These are phyloP conservation scores for Herpetotheres cachinnans DNA, from an alignment of 2,113 vertebrate species.

Conservation along the genomic window DNA sequence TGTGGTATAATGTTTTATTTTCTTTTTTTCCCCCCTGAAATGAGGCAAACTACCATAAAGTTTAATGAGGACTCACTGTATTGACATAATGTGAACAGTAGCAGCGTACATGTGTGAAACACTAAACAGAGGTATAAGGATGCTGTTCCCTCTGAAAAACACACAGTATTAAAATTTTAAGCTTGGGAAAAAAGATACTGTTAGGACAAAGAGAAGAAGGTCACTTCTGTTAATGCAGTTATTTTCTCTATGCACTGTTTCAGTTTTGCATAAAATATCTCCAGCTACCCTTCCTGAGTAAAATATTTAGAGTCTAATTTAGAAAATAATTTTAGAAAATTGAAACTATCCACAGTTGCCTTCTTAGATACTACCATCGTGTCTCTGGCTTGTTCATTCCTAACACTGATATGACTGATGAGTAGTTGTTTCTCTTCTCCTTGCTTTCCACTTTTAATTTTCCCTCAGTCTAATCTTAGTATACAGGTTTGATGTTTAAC, in stretches of 20 bases:
- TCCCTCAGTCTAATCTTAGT: not conserved
- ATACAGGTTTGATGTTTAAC: not conserved
- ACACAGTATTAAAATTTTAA: not conserved
- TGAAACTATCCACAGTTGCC: not conserved
- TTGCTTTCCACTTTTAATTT: not conserved
- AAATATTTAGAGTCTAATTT: not conserved
- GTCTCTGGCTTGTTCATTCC: not conserved
- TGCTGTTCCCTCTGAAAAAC: not conserved
- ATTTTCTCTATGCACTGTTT: not conserved
- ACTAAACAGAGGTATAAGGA: not conserved
- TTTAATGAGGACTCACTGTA: not conserved
- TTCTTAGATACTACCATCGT: not conserved
- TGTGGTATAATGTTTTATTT: not conserved
- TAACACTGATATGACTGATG: not conserved
- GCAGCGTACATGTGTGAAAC: not conserved
- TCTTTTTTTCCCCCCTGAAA: fast-evolving
- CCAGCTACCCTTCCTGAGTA: not conserved
- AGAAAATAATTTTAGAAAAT: not conserved
- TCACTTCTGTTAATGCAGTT: not conserved
- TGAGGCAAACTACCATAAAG: not conserved
- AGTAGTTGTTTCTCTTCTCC: not conserved
- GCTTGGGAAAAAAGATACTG: not conserved
- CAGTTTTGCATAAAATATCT: not conserved
- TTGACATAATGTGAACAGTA: not conserved
- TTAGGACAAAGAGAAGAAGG: not conserved